phyloP scores from a whole-genome alignment of 2,113 vertebrate genomes.

The Phrynocephalus versicolor region DNA sequence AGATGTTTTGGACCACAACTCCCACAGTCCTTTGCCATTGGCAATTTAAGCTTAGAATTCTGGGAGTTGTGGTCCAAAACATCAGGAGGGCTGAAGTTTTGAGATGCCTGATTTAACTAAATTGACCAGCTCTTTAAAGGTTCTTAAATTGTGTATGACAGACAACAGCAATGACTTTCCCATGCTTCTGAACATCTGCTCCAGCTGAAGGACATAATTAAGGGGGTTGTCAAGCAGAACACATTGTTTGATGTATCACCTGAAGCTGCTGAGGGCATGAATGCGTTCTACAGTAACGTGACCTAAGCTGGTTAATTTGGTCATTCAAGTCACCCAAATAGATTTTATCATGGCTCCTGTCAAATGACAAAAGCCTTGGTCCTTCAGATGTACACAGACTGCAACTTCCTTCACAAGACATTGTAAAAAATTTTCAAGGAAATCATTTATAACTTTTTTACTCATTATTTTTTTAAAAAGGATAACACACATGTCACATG shows the following conservation, averaged over 20 bases:
- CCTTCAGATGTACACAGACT: not conserved
- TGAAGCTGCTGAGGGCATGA: not conserved
- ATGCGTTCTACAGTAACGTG: not conserved
- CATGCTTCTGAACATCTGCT: not conserved
- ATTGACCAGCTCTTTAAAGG: too few species aligned
- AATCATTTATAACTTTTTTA: too few species aligned
- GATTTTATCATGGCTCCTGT: not conserved
- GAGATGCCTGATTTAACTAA: too few species aligned
- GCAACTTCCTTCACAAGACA: not conserved
- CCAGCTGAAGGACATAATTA: not conserved
- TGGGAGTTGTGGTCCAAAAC: too few species aligned
- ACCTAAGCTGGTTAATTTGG: not conserved
- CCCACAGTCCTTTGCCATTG: too few species aligned
- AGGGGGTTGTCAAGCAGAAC: not conserved
- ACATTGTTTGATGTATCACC: not conserved
- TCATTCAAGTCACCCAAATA: not conserved
- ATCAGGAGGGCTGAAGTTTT: too few species aligned
- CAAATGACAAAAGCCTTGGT: not conserved
- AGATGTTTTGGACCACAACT: too few species aligned
- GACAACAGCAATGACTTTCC: not conserved
- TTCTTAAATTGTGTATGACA: too few species aligned
- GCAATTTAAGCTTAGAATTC: too few species aligned
- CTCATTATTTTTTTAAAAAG: too few species aligned
- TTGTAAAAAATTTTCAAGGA: too few species aligned
- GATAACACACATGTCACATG: too few species aligned